phyloP scores from a whole-genome alignment of 2,797 vertebrate species.

The Schizothorax lantsangensis region DNA sequence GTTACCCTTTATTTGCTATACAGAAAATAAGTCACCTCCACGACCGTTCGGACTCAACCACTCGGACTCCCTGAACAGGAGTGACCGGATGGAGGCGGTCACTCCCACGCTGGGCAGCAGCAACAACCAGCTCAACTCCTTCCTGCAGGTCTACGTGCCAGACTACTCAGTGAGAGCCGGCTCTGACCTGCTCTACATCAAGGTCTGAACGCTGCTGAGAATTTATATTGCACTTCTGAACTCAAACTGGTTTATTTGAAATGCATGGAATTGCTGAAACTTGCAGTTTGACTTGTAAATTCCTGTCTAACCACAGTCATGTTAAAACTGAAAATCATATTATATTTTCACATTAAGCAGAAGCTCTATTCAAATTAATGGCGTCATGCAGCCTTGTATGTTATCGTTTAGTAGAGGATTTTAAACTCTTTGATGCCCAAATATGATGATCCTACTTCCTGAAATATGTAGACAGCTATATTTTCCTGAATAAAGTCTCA shows the following conservation, averaged over 20 bases:
- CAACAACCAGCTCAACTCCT: conserved; percentile 86
- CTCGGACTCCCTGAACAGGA: conserved; percentile 82
- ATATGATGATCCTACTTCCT: not conserved
- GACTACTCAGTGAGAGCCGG: conserved; percentile 96
- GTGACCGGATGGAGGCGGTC: conserved; percentile 76
- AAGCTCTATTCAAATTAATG: not conserved
- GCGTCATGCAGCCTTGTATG: not conserved
- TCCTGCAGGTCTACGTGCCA: conserved; percentile 88
- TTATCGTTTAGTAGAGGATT: not conserved
- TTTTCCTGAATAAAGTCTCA: not conserved
- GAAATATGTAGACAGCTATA: not conserved
- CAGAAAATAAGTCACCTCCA: conserved; percentile 87
- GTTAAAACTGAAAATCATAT: not conserved
- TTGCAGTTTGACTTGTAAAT: not conserved
- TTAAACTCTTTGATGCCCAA: not conserved
- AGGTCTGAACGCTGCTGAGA: conserved; percentile 78
- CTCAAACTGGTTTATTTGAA: not conserved
- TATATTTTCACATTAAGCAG: not conserved
- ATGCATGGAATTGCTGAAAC: not conserved
- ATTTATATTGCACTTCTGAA: not conserved
- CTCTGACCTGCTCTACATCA: conserved; percentile 92
- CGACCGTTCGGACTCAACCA: conserved; percentile 85
- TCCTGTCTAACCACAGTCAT: not conserved
- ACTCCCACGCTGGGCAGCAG: conserved; percentile 84
- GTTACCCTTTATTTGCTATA: conserved; percentile 55